phyloP scores from a whole-genome alignment of 2,888 invertebrate genomes.

The Lydus trimaculatus region DNA sequence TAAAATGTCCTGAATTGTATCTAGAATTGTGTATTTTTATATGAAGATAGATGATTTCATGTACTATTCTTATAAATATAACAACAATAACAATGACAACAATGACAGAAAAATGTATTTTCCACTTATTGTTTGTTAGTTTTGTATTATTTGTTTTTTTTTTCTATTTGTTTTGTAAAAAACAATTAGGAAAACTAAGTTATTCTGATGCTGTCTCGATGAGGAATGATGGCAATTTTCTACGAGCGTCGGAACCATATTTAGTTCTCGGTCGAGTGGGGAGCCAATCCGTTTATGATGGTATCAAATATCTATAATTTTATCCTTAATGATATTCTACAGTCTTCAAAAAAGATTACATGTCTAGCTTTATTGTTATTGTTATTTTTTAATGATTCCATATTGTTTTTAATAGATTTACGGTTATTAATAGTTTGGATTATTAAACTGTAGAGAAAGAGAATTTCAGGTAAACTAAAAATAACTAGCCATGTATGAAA shows the following conservation, averaged over 20 bases:
- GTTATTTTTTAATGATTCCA: background rate
- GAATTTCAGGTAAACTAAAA: background rate
- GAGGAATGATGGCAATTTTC: background rate
- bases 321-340: background rate
- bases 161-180: background rate
- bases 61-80: background rate
- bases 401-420: background rate
- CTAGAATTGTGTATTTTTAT: background rate
- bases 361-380: background rate
- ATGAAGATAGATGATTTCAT: background rate
- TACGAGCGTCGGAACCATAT: constrained; percentile 26
- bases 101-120: background rate
- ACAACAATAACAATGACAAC: background rate
- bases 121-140: background rate
- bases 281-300: background rate
- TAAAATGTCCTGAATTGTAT: background rate
- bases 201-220: background rate
- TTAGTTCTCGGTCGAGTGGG: constrained; percentile 30
- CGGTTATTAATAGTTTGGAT: background rate
- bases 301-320: background rate
- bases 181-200: background rate
- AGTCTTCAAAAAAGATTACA: background rate
- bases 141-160: background rate
- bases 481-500: background rate
- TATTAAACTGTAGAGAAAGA: background rate